phyloP scores from a whole-genome alignment of 2,113 vertebrate species.

The Chamaea fasciata region DNA sequence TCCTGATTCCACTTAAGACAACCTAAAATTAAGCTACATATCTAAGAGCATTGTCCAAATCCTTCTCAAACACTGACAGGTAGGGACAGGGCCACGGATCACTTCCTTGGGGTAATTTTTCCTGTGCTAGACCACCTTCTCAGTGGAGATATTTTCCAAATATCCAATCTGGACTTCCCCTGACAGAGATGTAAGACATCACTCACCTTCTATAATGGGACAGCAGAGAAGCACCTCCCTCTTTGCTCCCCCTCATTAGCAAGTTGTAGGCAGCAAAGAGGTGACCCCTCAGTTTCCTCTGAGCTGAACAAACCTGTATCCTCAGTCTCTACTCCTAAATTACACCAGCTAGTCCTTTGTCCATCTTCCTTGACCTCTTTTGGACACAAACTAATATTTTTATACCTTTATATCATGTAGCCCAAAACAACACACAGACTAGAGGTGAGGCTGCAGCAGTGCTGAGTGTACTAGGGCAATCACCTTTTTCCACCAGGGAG shows the following conservation, averaged over 20 bases:
- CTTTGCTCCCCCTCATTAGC: rapidly evolving
- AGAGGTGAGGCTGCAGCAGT: background rate
- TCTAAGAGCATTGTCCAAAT: rapidly evolving
- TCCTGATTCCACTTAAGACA: background rate
- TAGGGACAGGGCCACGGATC: rapidly evolving
- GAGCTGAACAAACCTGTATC: background rate
- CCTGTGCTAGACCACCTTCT: background rate
- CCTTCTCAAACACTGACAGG: background rate
- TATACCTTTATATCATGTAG: background rate
- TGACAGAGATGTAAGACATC: background rate
- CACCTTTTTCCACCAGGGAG: background rate
- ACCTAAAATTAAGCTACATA: background rate
- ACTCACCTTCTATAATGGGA: rapidly evolving
- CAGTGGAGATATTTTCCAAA: background rate
- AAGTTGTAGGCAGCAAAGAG: background rate
- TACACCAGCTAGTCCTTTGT: background rate
- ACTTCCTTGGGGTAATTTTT: background rate
- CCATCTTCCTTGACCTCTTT: background rate
- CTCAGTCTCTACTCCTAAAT: background rate
- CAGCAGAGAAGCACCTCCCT: background rate
- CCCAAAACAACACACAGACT: no score
- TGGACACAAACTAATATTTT: background rate
- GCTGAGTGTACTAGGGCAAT: background rate
- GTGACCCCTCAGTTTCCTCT: background rate
- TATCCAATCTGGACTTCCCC: background rate